Conservation (phyloP, 2,888 invertebrate genomes). For the Eledona agricola region DNA sequence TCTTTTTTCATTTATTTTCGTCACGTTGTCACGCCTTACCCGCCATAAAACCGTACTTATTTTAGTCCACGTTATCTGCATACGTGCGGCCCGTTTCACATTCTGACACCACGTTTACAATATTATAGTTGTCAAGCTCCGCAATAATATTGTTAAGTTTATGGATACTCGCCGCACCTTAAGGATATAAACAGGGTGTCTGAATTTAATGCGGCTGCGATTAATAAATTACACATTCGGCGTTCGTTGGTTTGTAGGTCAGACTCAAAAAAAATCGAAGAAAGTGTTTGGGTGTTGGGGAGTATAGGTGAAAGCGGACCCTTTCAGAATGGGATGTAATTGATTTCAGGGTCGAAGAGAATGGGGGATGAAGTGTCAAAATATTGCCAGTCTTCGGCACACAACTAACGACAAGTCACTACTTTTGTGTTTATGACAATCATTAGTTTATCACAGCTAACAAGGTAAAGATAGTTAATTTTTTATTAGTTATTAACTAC, state of each 20-base stretch:
- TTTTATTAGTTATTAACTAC: too few species aligned
- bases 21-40: slow-evolving; percentile 46
- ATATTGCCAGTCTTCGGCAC: slow-evolving; percentile 24
- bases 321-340: slow-evolving; percentile 28
- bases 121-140: slow-evolving; percentile 53
- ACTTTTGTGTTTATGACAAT: too few species aligned
- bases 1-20: slow-evolving; percentile 40
- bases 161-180: slow-evolving; percentile 43
- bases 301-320: slow-evolving; percentile 36
- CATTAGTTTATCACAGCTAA: too few species aligned
- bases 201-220: slow-evolving; percentile 1
- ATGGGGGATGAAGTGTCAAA: slow-evolving; percentile 14
- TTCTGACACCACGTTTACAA: slow-evolving; percentile 37
- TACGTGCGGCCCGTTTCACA: slow-evolving; percentile 48
- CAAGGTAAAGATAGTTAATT: too few species aligned
- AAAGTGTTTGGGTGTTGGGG: slow-evolving; percentile 36
- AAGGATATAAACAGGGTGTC: slow-evolving; percentile 12
- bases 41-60: slow-evolving; percentile 46
- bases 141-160: slow-evolving; percentile 57
- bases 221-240: slow-evolving; percentile 2
- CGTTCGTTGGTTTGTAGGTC: slow-evolving; percentile 33
- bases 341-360: slow-evolving; percentile 32
- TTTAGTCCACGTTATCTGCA: slow-evolving; percentile 49
- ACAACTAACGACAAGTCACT: too few species aligned
- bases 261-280: slow-evolving; percentile 27